Evolutionary conservation across 2,888 invertebrate species (phyloP).

Genomic region (Linhomoeus sp.): DNA sequence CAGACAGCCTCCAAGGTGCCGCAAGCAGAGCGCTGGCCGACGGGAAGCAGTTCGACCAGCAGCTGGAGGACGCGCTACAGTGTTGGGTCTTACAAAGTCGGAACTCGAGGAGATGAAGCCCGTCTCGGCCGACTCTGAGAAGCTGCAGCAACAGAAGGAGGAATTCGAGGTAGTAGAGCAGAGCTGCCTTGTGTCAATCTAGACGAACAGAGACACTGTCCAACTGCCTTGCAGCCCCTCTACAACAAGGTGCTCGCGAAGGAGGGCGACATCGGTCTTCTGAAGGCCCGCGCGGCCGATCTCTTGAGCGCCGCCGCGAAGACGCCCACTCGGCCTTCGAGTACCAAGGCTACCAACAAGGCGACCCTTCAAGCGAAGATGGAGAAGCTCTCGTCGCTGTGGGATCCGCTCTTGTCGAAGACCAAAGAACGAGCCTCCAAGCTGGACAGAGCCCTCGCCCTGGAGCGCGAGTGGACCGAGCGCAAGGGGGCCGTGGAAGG

Average conservation of each 20-base stretch:
- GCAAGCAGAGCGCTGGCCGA: slow-evolving; percentile 62
- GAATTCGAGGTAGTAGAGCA: slow-evolving; percentile 53
- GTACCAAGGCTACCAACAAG: too few relatives aligned
- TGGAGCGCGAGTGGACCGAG: too few relatives aligned
- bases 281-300: slow-evolving; percentile 45
- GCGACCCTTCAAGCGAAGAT: too few relatives aligned
- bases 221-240: slow-evolving; percentile 40
- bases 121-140: slow-evolving; percentile 63
- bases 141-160: slow-evolving; percentile 63
- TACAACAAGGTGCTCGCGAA: slow-evolving; percentile 72
- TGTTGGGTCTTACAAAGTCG: slow-evolving; percentile 49
- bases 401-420: slow-evolving; percentile 74
- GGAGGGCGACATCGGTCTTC: slow-evolving; percentile 75
- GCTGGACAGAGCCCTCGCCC: too few relatives aligned
- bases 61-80: slow-evolving; percentile 64
- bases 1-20: slow-evolving; percentile 47
- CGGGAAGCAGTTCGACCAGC: slow-evolving; percentile 69
- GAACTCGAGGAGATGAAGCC: slow-evolving; percentile 19
- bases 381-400: too few relatives aligned
- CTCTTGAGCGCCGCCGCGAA: too few relatives aligned
- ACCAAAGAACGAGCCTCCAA: slow-evolving; percentile 44
- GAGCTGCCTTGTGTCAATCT: too few relatives aligned
- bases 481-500: slow-evolving; percentile 8
- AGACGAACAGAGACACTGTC: too few relatives aligned
- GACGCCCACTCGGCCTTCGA: too few relatives aligned